Evolutionary conservation across 2,113 vertebrate species (phyloP).

Genomic region (Oceanites oceanicus): DNA sequence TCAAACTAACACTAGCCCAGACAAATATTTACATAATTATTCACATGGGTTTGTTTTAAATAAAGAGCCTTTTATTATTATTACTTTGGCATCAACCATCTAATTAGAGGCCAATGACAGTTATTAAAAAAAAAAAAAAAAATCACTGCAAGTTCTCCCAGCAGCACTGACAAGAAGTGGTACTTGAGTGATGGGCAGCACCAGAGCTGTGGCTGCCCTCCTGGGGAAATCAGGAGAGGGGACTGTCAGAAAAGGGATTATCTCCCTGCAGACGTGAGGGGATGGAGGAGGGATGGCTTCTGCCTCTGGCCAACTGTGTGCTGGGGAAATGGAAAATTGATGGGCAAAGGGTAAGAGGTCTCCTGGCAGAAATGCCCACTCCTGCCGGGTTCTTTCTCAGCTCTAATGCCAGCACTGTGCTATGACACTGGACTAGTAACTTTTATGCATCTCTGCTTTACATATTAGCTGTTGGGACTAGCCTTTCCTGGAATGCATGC

Average conservation of each 20-base stretch:
- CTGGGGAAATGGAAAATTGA: fast-evolving
- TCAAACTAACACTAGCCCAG: conserved; percentile 26
- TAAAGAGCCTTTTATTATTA: conserved; percentile 46
- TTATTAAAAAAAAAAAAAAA: background rate
- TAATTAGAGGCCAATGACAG: conserved; percentile 29
- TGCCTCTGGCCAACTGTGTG: fast-evolving
- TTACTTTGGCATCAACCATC: conserved; percentile 25
- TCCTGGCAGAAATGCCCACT: background rate
- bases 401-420: background rate
- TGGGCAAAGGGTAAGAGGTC: too few species aligned
- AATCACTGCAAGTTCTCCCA: background rate
- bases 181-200: background rate
- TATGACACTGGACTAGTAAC: fast-evolving
- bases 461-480: background rate
- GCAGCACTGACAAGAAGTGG: background rate
- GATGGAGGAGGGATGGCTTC: background rate
- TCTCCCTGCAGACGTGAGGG: fast-evolving
- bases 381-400: background rate
- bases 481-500: fast-evolving
- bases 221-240: background rate
- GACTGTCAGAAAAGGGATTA: fast-evolving
- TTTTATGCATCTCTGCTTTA: background rate
- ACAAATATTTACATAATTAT: conserved; percentile 64
- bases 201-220: background rate
- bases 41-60: conserved; percentile 61